These are phyloP conservation scores for Fragum whitleyi DNA, from an alignment of 2,888 invertebrate species.

Conservation along the genomic window DNA sequence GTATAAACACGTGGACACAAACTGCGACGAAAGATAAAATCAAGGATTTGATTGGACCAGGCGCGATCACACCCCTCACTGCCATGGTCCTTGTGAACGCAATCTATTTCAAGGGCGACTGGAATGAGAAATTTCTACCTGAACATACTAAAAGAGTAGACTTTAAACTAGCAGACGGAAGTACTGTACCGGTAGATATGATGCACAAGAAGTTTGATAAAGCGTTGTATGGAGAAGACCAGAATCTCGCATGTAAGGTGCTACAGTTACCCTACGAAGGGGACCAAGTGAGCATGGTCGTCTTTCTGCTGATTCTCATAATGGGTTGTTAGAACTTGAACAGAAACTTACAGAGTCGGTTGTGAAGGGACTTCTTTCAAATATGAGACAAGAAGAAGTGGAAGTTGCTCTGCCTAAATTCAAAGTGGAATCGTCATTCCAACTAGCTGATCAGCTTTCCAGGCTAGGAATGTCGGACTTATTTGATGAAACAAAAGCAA, in stretches of 20 bases:
- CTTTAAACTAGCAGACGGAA: constrained; percentile 86
- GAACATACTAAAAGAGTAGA: constrained; percentile 85
- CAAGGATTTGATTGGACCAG: constrained; percentile 89
- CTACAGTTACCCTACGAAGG: constrained; percentile 90
- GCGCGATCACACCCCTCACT: constrained; percentile 80
- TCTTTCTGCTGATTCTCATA: constrained; percentile 78
- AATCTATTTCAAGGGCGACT: constrained; percentile 86
- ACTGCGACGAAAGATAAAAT: constrained; percentile 93
- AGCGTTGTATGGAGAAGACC: constrained; percentile 86
- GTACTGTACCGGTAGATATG: constrained; percentile 88
- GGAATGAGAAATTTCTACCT: constrained; percentile 87
- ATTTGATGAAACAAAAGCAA: constrained; percentile 73
- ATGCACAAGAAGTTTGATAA: constrained; percentile 88
- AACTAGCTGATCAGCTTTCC: constrained; percentile 66
- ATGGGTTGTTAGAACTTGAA: constrained; percentile 73
- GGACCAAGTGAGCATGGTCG: constrained; percentile 75
- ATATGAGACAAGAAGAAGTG: constrained; percentile 25
- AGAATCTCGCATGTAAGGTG: constrained; percentile 90
- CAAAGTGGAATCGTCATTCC: constrained; percentile 70
- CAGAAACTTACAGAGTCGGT: constrained; percentile 45
- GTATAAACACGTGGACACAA: constrained; percentile 94
- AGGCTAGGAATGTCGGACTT: constrained; percentile 77
- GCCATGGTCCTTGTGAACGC: constrained; percentile 86
- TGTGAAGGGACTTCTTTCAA: constrained; percentile 25
- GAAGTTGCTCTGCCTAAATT: constrained; percentile 76